A percentile compares a stretch with the other conserved stretches of the same genome.
phyloP scores from a whole-genome alignment of 2,888 invertebrate genomes.

The Lasioglossum pauxillum region DNA sequence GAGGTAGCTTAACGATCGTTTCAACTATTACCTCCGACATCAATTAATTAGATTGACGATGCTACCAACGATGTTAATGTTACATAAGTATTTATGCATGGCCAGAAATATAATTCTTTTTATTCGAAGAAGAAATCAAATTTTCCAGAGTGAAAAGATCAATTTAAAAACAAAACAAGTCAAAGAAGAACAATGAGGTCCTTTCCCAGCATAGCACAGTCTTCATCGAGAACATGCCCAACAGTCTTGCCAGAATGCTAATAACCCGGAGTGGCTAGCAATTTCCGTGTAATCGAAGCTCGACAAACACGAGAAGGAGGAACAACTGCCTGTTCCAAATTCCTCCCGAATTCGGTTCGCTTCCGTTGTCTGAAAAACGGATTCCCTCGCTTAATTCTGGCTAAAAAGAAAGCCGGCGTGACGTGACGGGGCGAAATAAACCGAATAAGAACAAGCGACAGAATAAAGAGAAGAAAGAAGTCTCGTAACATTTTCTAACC shows the following conservation, averaged over 20 bases:
- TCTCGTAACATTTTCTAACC: constrained; percentile 52
- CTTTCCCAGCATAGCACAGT: too few relatives aligned
- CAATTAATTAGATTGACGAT: neutral
- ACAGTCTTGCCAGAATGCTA: neutral
- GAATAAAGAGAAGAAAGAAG: constrained; percentile 18
- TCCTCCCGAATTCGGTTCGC: neutral
- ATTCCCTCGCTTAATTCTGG: neutral
- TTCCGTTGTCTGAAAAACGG: neutral
- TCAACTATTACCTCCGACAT: neutral
- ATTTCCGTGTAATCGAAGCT: neutral
- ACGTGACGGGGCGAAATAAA: neutral
- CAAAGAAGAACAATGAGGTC: neutral
- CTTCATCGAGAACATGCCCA: neutral
- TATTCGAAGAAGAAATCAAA: neutral
- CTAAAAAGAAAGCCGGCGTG: neutral
- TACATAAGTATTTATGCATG: neutral
- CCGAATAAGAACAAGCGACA: constrained; percentile 39
- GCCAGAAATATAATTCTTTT: neutral
- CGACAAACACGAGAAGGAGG: neutral
- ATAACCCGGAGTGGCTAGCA: neutral
- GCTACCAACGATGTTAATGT: neutral
- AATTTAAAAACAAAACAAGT: too few relatives aligned
- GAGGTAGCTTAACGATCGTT: neutral
- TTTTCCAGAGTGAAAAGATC: neutral
- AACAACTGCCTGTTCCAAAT: neutral